Percentiles rank a stretch among this genome's conserved stretches.
Conservation (phyloP, 2,797 vertebrate species). For the Acipenser transmontanus region DNA sequence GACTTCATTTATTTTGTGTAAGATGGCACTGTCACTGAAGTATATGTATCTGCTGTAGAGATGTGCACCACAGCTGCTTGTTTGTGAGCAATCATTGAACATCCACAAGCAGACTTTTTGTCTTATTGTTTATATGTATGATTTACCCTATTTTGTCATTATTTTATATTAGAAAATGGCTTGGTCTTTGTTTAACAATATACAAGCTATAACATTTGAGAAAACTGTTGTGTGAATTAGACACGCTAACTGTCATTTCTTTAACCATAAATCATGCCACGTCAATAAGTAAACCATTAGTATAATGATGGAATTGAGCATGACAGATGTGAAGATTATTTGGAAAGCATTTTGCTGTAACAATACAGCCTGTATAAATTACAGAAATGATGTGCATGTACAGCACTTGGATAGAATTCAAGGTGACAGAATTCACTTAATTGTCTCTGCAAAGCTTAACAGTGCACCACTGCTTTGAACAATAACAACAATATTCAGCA, state of each 20-base stretch:
- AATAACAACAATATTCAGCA: no score
- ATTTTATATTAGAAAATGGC: constrained; percentile 8
- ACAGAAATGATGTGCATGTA: not conserved
- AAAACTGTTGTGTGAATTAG: constrained; percentile 7
- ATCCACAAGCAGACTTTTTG: no score
- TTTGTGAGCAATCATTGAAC: no score
- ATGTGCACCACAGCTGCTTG: no score
- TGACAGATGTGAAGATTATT: constrained; percentile 12
- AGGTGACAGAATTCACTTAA: constrained; percentile 1
- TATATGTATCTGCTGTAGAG: no score
- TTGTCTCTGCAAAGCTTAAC: no score
- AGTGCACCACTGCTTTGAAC: no score
- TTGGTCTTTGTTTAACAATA: not conserved
- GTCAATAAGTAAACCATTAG: not conserved
- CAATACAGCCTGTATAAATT: not conserved
- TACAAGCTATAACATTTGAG: not conserved
- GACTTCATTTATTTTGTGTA: no score
- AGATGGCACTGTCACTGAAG: no score
- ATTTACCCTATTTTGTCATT: constrained; percentile 1
- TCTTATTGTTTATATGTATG: not conserved
- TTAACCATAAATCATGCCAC: not conserved
- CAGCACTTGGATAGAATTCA: not conserved
- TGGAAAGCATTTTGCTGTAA: not conserved
- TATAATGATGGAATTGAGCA: constrained; percentile 4
- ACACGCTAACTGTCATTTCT: not conserved